Evolutionary conservation across 2,888 invertebrate genomes (phyloP).

Genomic region (Cephus pulcher): DNA sequence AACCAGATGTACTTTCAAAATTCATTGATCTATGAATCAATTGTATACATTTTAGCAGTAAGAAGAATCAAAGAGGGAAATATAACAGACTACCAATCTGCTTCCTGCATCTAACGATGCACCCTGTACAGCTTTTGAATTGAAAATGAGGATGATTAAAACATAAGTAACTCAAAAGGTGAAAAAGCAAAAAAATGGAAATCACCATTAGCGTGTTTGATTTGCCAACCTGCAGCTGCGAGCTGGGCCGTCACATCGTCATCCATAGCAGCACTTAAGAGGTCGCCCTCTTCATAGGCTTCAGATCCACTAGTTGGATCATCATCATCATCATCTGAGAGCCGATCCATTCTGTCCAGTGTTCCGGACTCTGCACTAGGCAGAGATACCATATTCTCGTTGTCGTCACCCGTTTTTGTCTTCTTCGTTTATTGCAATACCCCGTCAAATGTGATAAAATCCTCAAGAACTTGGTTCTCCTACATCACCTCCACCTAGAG

Average conservation of each 20-base stretch:
- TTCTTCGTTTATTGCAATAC: slow-evolving; percentile 36
- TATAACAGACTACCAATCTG: slow-evolving; percentile 24
- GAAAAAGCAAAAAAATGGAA: slow-evolving; percentile 64
- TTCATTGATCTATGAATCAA: not conserved
- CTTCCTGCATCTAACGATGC: slow-evolving; percentile 19
- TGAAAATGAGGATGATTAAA: slow-evolving; percentile 40
- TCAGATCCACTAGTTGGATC: slow-evolving; percentile 83
- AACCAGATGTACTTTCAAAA: not conserved
- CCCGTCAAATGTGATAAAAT: slow-evolving; percentile 33
- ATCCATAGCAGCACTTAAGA: slow-evolving; percentile 86
- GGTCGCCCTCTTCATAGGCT: slow-evolving; percentile 84
- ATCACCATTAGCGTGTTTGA: slow-evolving; percentile 69
- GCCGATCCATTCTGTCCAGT: slow-evolving; percentile 56
- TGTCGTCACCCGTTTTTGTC: slow-evolving; percentile 10
- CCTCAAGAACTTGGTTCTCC: slow-evolving; percentile 24
- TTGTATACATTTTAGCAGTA: not conserved
- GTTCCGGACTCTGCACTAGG: slow-evolving; percentile 53
- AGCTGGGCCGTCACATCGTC: slow-evolving; percentile 97
- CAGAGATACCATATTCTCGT: slow-evolving; percentile 52
- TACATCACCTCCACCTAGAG: slow-evolving; percentile 53
- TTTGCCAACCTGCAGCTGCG: slow-evolving; percentile 88
- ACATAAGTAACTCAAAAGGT: slow-evolving; percentile 46
- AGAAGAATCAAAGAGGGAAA: slow-evolving; percentile 15
- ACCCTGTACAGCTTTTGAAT: slow-evolving; percentile 33
- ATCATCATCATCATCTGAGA: slow-evolving; percentile 82